Percentiles rank a stretch among this genome's conserved stretches.
phyloP scores from a whole-genome alignment of 1,140 invertebrate species.

The Cotesia chilonis region DNA sequence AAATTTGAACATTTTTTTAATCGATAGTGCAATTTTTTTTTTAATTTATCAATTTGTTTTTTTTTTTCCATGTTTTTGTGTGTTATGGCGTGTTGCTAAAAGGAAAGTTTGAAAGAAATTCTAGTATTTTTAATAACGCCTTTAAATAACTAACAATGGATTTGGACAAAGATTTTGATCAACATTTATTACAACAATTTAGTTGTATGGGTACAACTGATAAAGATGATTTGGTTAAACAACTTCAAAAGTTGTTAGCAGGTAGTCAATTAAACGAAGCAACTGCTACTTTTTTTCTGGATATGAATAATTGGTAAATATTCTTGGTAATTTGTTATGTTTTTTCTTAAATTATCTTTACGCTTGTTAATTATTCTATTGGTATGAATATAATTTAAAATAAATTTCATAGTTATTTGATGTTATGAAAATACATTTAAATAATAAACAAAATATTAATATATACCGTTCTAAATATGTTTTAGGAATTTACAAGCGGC shows the following conservation, averaged over 20 bases:
- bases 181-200: slow-evolving; percentile 88
- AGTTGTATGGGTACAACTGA: slow-evolving; percentile 95
- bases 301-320: slow-evolving; percentile 96
- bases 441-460: slow-evolving; percentile 28
- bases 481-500: slow-evolving; percentile 95
- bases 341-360: neutral
- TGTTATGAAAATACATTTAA: neutral
- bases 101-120: no score
- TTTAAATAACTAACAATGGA: slow-evolving; percentile 6
- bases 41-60: no score
- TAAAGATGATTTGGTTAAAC: slow-evolving; percentile 90
- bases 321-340: slow-evolving; percentile 26
- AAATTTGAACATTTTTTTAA: no score
- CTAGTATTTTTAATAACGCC: no score
- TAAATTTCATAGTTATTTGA: neutral
- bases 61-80: no score
- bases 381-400: neutral
- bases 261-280: slow-evolving; percentile 85
- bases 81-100: no score
- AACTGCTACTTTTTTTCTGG: slow-evolving; percentile 92
- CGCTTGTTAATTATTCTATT: neutral
- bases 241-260: slow-evolving; percentile 85
- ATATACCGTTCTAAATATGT: neutral
- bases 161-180: slow-evolving; percentile 26
- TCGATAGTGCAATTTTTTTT: no score